Evolutionary conservation across 2,888 invertebrate genomes (phyloP).

Genomic region (Drosophila algonquin): DNA sequence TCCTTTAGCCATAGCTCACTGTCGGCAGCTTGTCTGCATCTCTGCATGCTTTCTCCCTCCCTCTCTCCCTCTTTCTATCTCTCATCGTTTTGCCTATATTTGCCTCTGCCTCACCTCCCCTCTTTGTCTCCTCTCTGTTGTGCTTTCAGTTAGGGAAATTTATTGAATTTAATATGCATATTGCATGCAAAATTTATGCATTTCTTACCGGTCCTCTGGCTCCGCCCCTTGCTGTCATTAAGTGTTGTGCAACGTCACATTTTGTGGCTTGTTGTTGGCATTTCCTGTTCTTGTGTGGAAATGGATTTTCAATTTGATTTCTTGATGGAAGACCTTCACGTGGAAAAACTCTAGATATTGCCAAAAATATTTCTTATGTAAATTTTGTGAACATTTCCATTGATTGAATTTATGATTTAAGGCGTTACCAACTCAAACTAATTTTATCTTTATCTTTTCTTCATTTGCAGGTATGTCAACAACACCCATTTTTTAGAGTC

Average conservation of each 20-base stretch:
- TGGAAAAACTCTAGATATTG: slow-evolving; percentile 9
- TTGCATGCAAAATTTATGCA: slow-evolving; percentile 67
- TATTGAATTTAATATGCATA: slow-evolving; percentile 77
- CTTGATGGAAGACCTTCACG: slow-evolving; percentile 2
- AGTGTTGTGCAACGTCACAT: slow-evolving; percentile 46
- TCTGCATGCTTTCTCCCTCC: neutral
- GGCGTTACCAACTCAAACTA: neutral
- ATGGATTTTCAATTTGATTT: slow-evolving; percentile 45
- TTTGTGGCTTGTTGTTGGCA: slow-evolving; percentile 29
- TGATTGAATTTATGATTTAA: neutral
- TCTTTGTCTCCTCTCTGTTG: slow-evolving; percentile 1
- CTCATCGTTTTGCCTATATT: no score
- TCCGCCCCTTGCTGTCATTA: slow-evolving; percentile 45
- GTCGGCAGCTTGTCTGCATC: slow-evolving; percentile 49
- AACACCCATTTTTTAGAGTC: neutral
- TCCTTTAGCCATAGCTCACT: slow-evolving; percentile 51
- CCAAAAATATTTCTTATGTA: neutral
- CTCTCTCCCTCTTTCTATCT: neutral
- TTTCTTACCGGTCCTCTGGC: slow-evolving; percentile 36
- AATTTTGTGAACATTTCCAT: neutral
- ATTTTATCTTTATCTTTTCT: slow-evolving; percentile 18
- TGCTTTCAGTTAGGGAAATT: slow-evolving; percentile 50
- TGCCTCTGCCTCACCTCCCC: neutral
- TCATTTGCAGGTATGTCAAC: slow-evolving; percentile 56
- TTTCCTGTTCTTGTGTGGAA: slow-evolving; percentile 11